Percentiles rank a stretch among this genome's conserved stretches.
These are phyloP conservation scores for Alectoris magna DNA, from an alignment of 2,797 vertebrate genomes.

Conservation along the genomic window DNA sequence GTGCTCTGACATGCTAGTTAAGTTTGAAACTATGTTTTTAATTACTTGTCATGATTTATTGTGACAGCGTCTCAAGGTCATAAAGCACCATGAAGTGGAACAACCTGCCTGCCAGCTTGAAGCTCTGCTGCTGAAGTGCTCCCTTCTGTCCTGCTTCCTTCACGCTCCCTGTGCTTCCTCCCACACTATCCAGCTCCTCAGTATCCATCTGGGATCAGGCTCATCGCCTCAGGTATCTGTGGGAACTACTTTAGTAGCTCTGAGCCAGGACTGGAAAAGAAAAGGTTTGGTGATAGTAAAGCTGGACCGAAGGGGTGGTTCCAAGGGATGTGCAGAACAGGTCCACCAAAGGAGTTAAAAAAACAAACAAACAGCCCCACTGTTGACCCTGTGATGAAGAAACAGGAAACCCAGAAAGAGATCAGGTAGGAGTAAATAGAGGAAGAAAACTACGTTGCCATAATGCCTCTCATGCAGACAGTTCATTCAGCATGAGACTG, in stretches of 20 bases:
- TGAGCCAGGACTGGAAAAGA: neutral
- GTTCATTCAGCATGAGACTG: neutral
- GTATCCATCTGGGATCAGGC: neutral
- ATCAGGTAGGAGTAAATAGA: neutral
- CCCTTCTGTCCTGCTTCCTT: neutral
- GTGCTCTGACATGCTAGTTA: constrained; percentile 22
- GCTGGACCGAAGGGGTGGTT: neutral
- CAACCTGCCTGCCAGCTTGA: neutral
- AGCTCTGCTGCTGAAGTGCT: neutral
- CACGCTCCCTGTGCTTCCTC: neutral
- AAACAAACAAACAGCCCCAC: neutral
- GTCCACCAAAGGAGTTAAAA: neutral
- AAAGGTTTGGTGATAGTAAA: neutral
- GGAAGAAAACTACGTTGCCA: neutral
- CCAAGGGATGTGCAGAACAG: neutral
- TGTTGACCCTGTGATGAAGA: neutral
- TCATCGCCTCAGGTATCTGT: neutral
- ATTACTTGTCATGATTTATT: constrained; percentile 60
- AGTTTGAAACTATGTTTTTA: constrained; percentile 58
- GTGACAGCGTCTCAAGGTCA: constrained; percentile 50
- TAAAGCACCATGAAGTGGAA: constrained; percentile 26
- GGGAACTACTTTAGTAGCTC: neutral
- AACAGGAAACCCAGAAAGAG: fast-evolving
- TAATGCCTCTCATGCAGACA: neutral
- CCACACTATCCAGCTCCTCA: neutral